These are phyloP conservation scores for Anoura caudifer DNA, from an alignment of 2,113 vertebrate species.

Conservation along the genomic window DNA sequence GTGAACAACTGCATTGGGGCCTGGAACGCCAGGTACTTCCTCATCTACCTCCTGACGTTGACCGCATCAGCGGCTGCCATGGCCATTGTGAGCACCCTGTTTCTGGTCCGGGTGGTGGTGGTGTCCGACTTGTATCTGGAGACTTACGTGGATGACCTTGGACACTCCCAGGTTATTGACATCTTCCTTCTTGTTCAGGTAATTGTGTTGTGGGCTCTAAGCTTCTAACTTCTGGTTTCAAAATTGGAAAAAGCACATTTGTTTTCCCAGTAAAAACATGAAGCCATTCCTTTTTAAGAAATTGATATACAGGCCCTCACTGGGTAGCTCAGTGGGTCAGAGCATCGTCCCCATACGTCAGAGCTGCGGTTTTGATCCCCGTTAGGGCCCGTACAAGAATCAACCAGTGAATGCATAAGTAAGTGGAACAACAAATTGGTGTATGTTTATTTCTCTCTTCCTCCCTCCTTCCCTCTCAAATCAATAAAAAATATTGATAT, in stretches of 20 bases:
- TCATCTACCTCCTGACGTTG: conserved; percentile 89
- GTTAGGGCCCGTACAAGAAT: too few relatives aligned
- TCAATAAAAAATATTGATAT: background rate
- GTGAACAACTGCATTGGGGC: conserved; percentile 96
- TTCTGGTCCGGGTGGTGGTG: conserved; percentile 85
- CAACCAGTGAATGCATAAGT: too few relatives aligned
- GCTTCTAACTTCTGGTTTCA: background rate
- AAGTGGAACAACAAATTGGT: too few relatives aligned
- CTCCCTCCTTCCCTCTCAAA: too few relatives aligned
- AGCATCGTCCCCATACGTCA: too few relatives aligned
- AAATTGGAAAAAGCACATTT: background rate
- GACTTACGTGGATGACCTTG: conserved; percentile 84
- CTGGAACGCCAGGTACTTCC: conserved; percentile 87
- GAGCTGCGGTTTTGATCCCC: too few relatives aligned
- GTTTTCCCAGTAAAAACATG: background rate
- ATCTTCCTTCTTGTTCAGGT: conserved; percentile 82
- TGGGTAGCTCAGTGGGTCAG: too few relatives aligned
- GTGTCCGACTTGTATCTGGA: conserved; percentile 80
- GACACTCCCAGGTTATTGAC: conserved; percentile 82
- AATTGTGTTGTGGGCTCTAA: background rate
- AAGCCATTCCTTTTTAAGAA: background rate
- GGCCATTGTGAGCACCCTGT: conserved; percentile 75
- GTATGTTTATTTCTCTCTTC: background rate
- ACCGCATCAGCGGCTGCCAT: conserved; percentile 80
- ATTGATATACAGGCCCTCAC: too few relatives aligned